phyloP scores from a whole-genome alignment of 2,888 invertebrate genomes.

The Schrankia costaestrigalis region DNA sequence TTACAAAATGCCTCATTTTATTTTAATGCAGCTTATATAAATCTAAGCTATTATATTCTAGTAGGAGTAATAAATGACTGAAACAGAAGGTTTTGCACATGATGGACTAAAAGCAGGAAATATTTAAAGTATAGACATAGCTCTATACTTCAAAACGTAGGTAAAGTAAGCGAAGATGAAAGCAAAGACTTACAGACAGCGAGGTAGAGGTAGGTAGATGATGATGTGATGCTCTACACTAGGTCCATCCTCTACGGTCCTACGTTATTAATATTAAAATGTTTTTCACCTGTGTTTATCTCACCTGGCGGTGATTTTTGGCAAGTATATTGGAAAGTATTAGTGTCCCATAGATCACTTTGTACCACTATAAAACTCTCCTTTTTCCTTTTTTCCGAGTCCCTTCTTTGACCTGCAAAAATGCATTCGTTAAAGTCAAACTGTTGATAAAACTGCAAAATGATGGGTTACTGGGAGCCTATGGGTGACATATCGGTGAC shows the following conservation, averaged over 20 bases:
- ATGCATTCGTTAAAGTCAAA: too few relatives aligned
- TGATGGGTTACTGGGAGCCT: too few relatives aligned
- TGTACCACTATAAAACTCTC: constrained; percentile 84
- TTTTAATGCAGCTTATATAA: too few relatives aligned
- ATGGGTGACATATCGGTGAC: background rate
- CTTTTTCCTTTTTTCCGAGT: constrained; percentile 75
- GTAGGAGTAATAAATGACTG: too few relatives aligned
- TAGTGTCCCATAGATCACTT: constrained; percentile 85
- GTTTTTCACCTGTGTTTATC: constrained; percentile 27
- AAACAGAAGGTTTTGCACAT: too few relatives aligned
- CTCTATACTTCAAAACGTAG: background rate
- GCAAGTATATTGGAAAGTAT: constrained; percentile 80
- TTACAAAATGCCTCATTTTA: too few relatives aligned
- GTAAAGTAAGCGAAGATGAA: background rate
- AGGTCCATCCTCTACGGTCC: constrained; percentile 3
- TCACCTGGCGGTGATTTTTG: constrained; percentile 67
- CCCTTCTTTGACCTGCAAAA: constrained; percentile 68
- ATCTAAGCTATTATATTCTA: too few relatives aligned
- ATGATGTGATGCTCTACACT: constrained; percentile 4
- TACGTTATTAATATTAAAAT: constrained; percentile 6
- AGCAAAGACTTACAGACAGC: constrained; percentile 3
- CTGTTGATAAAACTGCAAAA: too few relatives aligned
- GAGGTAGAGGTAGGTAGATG: constrained; percentile 2
- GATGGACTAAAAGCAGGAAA: background rate
- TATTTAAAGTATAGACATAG: background rate